phyloP scores from a whole-genome alignment of 1,140 invertebrate genomes.

The Drosophila orena region DNA sequence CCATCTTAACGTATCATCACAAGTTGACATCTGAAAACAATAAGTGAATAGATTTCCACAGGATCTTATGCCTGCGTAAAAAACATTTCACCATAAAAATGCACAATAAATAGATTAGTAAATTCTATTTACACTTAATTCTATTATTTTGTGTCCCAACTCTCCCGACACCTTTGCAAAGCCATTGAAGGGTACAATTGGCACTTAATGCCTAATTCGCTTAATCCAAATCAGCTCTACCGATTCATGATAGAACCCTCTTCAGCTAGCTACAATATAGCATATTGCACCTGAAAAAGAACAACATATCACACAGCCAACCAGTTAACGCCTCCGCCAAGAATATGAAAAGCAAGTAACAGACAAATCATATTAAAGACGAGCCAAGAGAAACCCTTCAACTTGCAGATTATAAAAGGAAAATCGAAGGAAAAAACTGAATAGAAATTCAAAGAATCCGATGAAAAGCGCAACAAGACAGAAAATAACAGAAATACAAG shows the following conservation, averaged over 20 bases:
- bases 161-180: neutral
- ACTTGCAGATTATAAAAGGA: slow-evolving; percentile 41
- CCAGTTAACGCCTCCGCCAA: slow-evolving; percentile 38
- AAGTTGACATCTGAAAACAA: neutral
- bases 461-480: slow-evolving; percentile 76
- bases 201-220: slow-evolving; percentile 37
- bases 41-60: neutral
- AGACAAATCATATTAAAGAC: slow-evolving; percentile 51
- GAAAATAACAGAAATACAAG: slow-evolving; percentile 43
- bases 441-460: slow-evolving; percentile 58
- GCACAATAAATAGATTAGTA: slow-evolving; percentile 4
- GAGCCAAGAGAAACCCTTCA: slow-evolving; percentile 59
- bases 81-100: neutral
- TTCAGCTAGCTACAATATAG: slow-evolving; percentile 17
- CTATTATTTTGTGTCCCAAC: neutral
- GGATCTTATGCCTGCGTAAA: neutral
- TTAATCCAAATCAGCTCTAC: slow-evolving; percentile 18
- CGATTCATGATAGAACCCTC: slow-evolving; percentile 10
- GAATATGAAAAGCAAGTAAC: slow-evolving; percentile 20
- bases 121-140: neutral
- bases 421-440: slow-evolving; percentile 37
- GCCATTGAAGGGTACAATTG: slow-evolving; percentile 31
- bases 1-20: neutral
- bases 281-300: slow-evolving; percentile 11
- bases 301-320: slow-evolving; percentile 17